These are phyloP conservation scores for Tetraodon nigroviridis DNA, from an alignment of 2,113 vertebrate species.

Conservation along the genomic window DNA sequence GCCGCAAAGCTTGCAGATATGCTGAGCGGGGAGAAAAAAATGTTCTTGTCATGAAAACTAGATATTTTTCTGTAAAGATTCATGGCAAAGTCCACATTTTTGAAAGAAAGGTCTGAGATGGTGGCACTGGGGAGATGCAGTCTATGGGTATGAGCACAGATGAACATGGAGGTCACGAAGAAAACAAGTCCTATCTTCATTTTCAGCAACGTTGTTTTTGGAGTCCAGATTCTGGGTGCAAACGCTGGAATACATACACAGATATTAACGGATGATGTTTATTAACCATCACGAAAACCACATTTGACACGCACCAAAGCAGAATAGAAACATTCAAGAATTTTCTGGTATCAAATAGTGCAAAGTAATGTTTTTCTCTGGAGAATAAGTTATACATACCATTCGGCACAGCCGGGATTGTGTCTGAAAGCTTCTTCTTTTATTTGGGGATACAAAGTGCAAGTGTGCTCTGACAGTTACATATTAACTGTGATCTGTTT, in stretches of 20 bases:
- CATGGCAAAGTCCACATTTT: slow-evolving; percentile 84
- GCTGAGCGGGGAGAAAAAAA: slow-evolving; percentile 85
- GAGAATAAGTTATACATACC: slow-evolving; percentile 53
- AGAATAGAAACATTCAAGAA: not conserved
- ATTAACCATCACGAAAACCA: not conserved
- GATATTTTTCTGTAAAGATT: slow-evolving; percentile 85
- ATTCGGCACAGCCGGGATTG: slow-evolving; percentile 34
- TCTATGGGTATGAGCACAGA: slow-evolving; percentile 36
- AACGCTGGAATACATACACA: slow-evolving; percentile 26
- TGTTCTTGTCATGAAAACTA: slow-evolving; percentile 79
- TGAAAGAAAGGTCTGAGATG: slow-evolving; percentile 75
- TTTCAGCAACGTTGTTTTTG: slow-evolving; percentile 19
- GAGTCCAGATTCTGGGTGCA: slow-evolving; percentile 2
- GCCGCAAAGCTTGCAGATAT: slow-evolving; percentile 76
- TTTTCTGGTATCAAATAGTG: not conserved
- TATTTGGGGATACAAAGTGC: slow-evolving; percentile 78
- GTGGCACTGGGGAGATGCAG: slow-evolving; percentile 29
- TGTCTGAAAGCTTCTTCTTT: slow-evolving; percentile 36
- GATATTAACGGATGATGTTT: not conserved
- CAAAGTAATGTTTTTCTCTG: not conserved
- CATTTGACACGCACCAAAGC: not conserved
- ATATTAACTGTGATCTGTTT: slow-evolving; percentile 67
- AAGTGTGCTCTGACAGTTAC: slow-evolving; percentile 70
- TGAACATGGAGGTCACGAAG: slow-evolving; percentile 41
- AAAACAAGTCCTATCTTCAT: slow-evolving; percentile 51